phyloP scores from a whole-genome alignment of 2,797 vertebrate genomes.

The Sarcoramphus papa region DNA sequence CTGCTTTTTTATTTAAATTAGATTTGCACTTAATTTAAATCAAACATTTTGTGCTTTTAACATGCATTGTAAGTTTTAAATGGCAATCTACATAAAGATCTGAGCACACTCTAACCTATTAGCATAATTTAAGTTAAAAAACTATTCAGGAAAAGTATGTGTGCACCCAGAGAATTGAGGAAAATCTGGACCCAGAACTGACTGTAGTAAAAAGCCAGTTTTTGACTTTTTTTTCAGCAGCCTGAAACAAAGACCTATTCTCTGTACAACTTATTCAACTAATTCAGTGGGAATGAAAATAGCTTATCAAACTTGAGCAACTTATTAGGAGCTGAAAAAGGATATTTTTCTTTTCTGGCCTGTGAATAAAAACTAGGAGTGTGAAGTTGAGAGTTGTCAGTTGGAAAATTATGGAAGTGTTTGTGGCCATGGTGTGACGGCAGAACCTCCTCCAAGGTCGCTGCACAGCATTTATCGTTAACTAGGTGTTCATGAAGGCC shows the following conservation, averaged over 20 bases:
- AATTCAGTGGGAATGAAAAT: slow-evolving; percentile 3
- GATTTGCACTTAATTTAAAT: not conserved
- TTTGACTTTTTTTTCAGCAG: not conserved
- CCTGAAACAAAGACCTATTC: slow-evolving; percentile 52
- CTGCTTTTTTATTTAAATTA: not conserved
- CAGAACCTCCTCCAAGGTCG: not conserved
- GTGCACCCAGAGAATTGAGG: not conserved
- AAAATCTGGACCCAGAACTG: not conserved
- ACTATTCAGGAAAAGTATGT: not conserved
- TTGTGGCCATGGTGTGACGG: not conserved
- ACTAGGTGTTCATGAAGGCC: slow-evolving; percentile 23
- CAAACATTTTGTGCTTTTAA: not conserved
- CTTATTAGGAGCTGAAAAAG: slow-evolving; percentile 38
- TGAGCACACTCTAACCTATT: not conserved
- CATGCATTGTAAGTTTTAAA: not conserved
- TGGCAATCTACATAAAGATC: not conserved
- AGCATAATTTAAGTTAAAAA: not conserved
- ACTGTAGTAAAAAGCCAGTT: not conserved
- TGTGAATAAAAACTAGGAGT: not conserved
- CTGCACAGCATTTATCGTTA: not conserved
- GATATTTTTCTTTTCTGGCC: slow-evolving; percentile 46
- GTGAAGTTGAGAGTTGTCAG: slow-evolving; percentile 50
- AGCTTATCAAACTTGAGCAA: slow-evolving; percentile 34
- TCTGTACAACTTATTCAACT: not conserved
- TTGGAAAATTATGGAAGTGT: slow-evolving; percentile 31